A percentile compares a stretch with the other conserved stretches of the same genome.
phyloP scores from a whole-genome alignment of 2,888 invertebrate species.

The Lithosia quadra region DNA sequence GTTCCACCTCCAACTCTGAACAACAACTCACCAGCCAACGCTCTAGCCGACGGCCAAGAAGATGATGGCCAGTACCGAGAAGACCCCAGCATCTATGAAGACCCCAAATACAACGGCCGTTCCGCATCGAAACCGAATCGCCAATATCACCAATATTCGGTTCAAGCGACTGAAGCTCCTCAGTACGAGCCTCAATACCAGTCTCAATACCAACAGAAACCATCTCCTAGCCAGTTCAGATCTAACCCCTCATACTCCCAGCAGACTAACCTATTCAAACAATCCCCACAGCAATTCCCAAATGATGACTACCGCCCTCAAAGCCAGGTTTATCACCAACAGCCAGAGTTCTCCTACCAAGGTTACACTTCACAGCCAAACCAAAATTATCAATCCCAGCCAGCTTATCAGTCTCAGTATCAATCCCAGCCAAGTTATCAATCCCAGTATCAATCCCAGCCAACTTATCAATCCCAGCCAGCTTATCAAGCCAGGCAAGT shows the following conservation, averaged over 20 bases:
- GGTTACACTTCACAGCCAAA: constrained; percentile 71
- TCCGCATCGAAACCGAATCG: constrained; percentile 57
- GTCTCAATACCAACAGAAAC: constrained; percentile 49
- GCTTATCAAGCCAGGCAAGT: constrained; percentile 63
- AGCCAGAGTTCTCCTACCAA: constrained; percentile 78
- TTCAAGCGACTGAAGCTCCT: constrained; percentile 32
- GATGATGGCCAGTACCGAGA: constrained; percentile 96
- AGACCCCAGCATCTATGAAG: constrained; percentile 93
- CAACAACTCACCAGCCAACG: constrained; percentile 83
- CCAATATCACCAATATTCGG: constrained; percentile 64
- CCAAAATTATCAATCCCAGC: constrained; percentile 53
- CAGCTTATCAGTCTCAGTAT: constrained; percentile 46
- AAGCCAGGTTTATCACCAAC: constrained; percentile 79
- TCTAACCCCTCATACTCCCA: constrained; percentile 38
- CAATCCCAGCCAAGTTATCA: constrained; percentile 58
- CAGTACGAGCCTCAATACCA: constrained; percentile 31
- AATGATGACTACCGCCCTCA: constrained; percentile 63
- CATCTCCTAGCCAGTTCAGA: constrained; percentile 26
- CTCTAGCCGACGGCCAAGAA: constrained; percentile 88
- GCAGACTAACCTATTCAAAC: constrained; percentile 61
- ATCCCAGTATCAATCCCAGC: constrained; percentile 43
- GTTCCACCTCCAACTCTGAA: constrained; percentile 93
- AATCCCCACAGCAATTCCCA: constrained; percentile 71
- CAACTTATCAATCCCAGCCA: constrained; percentile 56
- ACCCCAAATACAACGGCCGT: constrained; percentile 87